Percentiles rank a stretch among this genome's conserved stretches.
Conservation (phyloP, 2,113 vertebrate genomes). For the Cyanoramphus novaezelandiae region DNA sequence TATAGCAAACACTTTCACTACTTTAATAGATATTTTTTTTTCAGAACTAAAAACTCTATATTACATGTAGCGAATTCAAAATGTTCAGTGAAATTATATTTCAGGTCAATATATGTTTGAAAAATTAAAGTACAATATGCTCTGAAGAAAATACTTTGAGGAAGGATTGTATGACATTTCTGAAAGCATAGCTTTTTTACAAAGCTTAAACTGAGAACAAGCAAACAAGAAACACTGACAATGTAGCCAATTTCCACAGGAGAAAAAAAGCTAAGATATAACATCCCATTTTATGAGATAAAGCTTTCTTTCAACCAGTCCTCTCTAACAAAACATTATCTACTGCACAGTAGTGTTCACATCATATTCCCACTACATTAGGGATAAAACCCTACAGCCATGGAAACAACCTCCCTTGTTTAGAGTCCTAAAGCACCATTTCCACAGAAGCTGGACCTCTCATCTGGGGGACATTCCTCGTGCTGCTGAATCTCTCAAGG, state of each 20-base stretch:
- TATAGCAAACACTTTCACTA: not conserved
- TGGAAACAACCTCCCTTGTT: not conserved
- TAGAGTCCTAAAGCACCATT: not conserved
- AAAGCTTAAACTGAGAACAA: not conserved
- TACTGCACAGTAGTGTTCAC: not conserved
- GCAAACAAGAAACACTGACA: not conserved
- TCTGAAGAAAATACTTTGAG: not conserved
- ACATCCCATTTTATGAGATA: not conserved
- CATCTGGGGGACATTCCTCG: not conserved
- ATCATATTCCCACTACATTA: not conserved
- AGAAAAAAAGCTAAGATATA: not conserved
- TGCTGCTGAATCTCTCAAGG: not conserved
- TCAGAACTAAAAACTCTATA: not conserved
- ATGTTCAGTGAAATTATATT: not conserved
- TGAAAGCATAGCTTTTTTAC: not conserved
- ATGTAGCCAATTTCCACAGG: not conserved
- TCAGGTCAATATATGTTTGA: not conserved
- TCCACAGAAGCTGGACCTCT: not conserved
- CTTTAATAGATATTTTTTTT: not conserved
- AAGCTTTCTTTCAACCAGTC: not conserved
- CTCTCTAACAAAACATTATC: not conserved
- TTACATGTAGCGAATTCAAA: not conserved
- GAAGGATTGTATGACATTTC: not conserved
- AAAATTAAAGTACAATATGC: not conserved
- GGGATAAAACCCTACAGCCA: not conserved